Percentiles rank a stretch among this genome's conserved stretches.
Evolutionary conservation across 1,140 invertebrate genomes (phyloP).

Genomic region (Drosophila virilis): DNA sequence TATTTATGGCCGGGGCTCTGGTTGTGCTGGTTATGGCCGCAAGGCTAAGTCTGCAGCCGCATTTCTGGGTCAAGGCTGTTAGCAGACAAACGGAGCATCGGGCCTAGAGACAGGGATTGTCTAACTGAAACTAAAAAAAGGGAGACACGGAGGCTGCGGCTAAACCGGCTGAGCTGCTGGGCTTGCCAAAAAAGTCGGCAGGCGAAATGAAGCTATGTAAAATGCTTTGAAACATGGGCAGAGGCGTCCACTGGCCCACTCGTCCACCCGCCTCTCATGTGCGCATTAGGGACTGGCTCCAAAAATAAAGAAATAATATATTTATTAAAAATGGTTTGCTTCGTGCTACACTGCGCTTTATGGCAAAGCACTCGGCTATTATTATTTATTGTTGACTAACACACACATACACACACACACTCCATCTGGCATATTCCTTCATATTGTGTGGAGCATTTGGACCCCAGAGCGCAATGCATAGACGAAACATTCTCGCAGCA

Average conservation of each 20-base stretch:
- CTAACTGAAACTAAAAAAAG: conserved; percentile 13
- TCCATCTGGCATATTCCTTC: conserved; percentile 9
- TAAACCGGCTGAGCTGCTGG: conserved; percentile 1
- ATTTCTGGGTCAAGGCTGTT: conserved; percentile 62
- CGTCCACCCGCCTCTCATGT: conserved; percentile 4
- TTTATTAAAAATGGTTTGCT: conserved; percentile 70
- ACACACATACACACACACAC: conserved; percentile 1
- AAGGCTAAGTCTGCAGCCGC: conserved; percentile 26
- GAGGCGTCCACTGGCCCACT: not conserved
- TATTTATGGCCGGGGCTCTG: conserved; percentile 52
- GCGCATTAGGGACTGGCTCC: conserved; percentile 31
- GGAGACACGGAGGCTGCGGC: not conserved
- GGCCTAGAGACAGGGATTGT: conserved; percentile 20
- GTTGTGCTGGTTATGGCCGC: conserved; percentile 3
- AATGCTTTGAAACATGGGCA: conserved; percentile 16
- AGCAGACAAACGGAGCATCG: conserved; percentile 3
- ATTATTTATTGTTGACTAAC: conserved; percentile 54
- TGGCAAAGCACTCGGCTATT: conserved; percentile 37
- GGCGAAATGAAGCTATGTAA: conserved; percentile 40
- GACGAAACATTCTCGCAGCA: conserved; percentile 10
- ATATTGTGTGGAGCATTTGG: conserved; percentile 17
- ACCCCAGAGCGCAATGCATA: conserved; percentile 16
- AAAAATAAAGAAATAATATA: conserved; percentile 59
- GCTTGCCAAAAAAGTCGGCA: conserved; percentile 30
- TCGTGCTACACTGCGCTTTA: conserved; percentile 51